Evolutionary conservation across 1,140 invertebrate species (phyloP).

Genomic region (Drosophila melanica): DNA sequence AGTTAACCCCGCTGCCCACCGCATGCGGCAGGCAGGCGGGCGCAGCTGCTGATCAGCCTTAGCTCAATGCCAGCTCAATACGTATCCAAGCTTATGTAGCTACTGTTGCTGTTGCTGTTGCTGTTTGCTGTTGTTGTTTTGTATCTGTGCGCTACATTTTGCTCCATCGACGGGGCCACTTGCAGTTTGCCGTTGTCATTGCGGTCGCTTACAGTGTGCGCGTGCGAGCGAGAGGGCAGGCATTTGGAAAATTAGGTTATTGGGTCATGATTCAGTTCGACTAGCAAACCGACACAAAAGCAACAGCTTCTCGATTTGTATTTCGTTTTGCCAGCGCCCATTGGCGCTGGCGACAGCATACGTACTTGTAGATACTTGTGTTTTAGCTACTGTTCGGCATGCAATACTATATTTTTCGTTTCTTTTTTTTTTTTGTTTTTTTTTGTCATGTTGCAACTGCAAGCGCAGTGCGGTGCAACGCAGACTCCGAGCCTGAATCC

Average conservation of each 20-base stretch:
- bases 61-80: constrained; percentile 66
- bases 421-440: constrained; percentile 4
- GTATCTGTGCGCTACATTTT: constrained; percentile 74
- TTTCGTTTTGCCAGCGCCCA: constrained; percentile 64
- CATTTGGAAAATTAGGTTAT: constrained; percentile 74
- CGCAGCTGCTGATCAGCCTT: constrained; percentile 41
- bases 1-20: constrained; percentile 14
- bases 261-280: constrained; percentile 82
- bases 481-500: constrained; percentile 33
- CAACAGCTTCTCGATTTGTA: constrained; percentile 72
- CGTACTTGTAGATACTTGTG: constrained; percentile 77
- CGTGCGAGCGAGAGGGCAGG: constrained; percentile 47
- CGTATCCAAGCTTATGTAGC: constrained; percentile 49
- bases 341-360: constrained; percentile 52
- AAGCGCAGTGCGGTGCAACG: constrained; percentile 18
- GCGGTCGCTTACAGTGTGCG: constrained; percentile 45
- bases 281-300: constrained; percentile 62
- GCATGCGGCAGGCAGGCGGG: constrained; percentile 16
- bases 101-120: constrained; percentile 26
- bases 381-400: constrained; percentile 72
- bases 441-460: constrained; percentile 60
- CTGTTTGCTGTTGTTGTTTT: constrained; percentile 30
- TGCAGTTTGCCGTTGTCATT: constrained; percentile 66
- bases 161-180: constrained; percentile 42
- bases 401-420: constrained; percentile 27